Base-by-base conservation (phyloP, 2,888 invertebrate genomes). In the Tetranychus piercei region DNA sequence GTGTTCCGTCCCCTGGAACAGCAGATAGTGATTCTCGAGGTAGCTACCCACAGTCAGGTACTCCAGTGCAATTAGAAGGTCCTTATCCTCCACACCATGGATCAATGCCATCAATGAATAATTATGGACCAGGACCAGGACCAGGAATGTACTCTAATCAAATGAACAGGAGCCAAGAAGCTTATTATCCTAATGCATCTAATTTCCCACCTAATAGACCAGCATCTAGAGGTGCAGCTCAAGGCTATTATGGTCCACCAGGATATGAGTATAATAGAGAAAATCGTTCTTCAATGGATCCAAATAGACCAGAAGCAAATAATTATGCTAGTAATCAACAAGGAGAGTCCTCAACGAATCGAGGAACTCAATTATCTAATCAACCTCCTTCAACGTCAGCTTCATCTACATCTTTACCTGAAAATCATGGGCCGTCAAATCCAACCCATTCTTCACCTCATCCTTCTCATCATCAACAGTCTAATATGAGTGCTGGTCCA, bases 11-110 rank as follows among this genome's bases (percentile, higher is more conserved):
- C 1, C 71, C 72, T 20, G 75, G 44, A 44, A n/a, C 74, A 23
- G 64, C n/a, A 1, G 74, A 84, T 76, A 84, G 83, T 78, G 82
- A 73, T 43, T 73, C 73, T 18, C 73, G 67, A 4, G 69, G 73
- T 20, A 67, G 67, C n/a, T 73, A 73, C 66, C 73, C 73, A 4
- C 73, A 67, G 34, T 66, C 73, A 6, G 43, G 23, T 77, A 71
- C 79, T 78, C 43, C 80, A 79, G 74, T 78, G 11, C 64, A 55
- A 64, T 64, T 64, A n/a, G 73, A 73, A 20, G 73, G 73, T 20
- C 20, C 55, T 20, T 20, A 64, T 64, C 34, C 20, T 15, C 69
- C 20, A 23, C 71, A 71, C 34, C 71, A 23, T 15, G 20, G n/a
- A 44, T 8, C 44, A 18, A 9, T 15, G 11, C 2, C n/a, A 18